phyloP scores from a whole-genome alignment of 2,113 vertebrate species.

The Actinemys pallida region DNA sequence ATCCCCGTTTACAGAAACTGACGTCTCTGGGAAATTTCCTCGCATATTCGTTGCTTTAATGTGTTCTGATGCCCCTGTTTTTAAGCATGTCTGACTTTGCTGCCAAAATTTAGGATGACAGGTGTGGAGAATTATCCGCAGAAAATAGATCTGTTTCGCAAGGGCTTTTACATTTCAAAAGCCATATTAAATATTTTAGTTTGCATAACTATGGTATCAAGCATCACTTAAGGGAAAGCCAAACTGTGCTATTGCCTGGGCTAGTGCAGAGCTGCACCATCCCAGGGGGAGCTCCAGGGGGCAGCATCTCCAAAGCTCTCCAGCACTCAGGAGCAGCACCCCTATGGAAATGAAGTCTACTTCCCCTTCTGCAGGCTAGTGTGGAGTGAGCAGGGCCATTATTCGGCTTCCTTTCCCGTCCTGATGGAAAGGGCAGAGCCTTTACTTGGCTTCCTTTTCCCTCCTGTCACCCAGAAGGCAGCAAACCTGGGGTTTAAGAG shows the following conservation, averaged over 20 bases:
- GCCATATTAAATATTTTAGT: slow-evolving; percentile 19
- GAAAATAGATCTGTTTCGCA: slow-evolving; percentile 1
- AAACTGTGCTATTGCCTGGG: neutral
- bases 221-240: neutral
- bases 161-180: slow-evolving; percentile 11
- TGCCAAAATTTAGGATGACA: slow-evolving; percentile 13
- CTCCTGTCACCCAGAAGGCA: neutral
- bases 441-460: neutral
- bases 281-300: slow-evolving; percentile 13
- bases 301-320: slow-evolving; percentile 8
- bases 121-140: slow-evolving; percentile 31
- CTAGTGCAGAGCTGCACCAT: neutral
- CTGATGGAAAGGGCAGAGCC: neutral
- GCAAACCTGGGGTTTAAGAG: neutral
- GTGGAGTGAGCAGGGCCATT: neutral
- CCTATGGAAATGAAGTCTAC: neutral
- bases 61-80: slow-evolving; percentile 2
- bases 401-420: neutral
- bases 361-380: neutral
- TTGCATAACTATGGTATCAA: neutral
- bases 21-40: neutral
- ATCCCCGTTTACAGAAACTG: slow-evolving; percentile 8
- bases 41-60: slow-evolving; percentile 38
- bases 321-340: neutral
- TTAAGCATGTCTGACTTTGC: slow-evolving; percentile 13